Base-by-base conservation (phyloP, 2,888 invertebrate species). In the Dusona sp. region DNA sequence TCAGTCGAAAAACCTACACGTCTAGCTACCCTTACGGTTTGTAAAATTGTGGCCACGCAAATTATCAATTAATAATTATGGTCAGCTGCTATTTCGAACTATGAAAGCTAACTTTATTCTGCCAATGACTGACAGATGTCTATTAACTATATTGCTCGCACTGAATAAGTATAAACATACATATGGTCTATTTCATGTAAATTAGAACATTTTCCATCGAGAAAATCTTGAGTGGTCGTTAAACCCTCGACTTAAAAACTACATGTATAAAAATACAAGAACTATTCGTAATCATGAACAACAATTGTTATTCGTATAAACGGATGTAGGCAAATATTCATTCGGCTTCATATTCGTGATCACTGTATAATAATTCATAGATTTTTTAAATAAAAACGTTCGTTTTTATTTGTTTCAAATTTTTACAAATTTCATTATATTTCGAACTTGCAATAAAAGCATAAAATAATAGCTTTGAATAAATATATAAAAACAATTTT, bases 61-160 rank as follows among this genome's bases (percentile, higher is more conserved):
- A 25, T 57, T 11, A 16, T 16, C 29, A 16, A 29, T 29, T 6
- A 16, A 13, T 61, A 2, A 16, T 22, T 25, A 42, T 42, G 25
- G 13, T 38, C n/a, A 4, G 22, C 13, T 16, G 22, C 42, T 13
- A 6, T 22, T 42, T 29, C 4, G 29, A 45, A 16, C 45, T 22
- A 7, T 33, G 19, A 48, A 45, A 13, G 16, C 22, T 8, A 16
- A 29, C 33, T 33, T 45, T 22, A 72, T 16, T 45, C 29, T 51
- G 70, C 33, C 70, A 72, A 72, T 72, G 16, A 72, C 45, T 48
- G 29, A 29, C 9, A 29, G 67, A 25, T 13, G 42, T 29, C 16
- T 42, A 45, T 72, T 29, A 48, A 48, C 16, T n/a, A n/a, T 22
- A 13, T 8, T n/a, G 68, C 68, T 68, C 22, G 67, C 22, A 9